phyloP scores from a whole-genome alignment of 2,888 invertebrate genomes.

The Ochlodes sylvanus region DNA sequence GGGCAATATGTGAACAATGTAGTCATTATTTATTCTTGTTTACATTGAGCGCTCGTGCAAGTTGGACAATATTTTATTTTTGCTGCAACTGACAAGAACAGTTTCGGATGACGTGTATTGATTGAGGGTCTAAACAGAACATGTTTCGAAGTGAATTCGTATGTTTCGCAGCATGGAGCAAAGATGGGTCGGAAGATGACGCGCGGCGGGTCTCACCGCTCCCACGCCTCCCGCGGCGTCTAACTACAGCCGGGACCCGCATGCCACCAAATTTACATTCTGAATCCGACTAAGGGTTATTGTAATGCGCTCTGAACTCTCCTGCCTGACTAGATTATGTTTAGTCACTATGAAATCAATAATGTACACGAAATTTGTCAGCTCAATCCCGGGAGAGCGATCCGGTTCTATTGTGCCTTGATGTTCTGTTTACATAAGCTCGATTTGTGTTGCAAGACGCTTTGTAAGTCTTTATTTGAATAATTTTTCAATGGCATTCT shows the following conservation, averaged over 20 bases:
- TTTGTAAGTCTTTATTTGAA: conserved; percentile 21
- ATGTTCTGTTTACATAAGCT: conserved; percentile 59
- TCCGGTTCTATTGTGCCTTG: conserved; percentile 50
- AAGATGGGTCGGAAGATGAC: conserved; percentile 70
- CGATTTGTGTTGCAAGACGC: conserved; percentile 10
- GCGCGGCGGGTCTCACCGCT: conserved; percentile 51
- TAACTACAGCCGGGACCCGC: conserved; percentile 53
- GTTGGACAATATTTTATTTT: conserved; percentile 50
- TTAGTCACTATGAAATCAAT: conserved; percentile 65
- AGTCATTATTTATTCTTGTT: conserved; percentile 54
- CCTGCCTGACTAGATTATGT: conserved; percentile 56
- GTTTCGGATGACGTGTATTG: conserved; percentile 66
- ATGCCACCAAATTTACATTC: conserved; percentile 75
- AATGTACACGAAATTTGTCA: conserved; percentile 60
- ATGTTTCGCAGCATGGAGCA: conserved; percentile 80
- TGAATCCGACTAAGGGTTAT: conserved; percentile 63
- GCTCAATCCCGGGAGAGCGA: conserved; percentile 54
- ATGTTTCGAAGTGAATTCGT: conserved; percentile 76
- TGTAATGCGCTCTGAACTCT: conserved; percentile 50
- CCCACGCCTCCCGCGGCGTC: conserved; percentile 66
- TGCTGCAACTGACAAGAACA: conserved; percentile 57
- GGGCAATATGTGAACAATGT: conserved; percentile 44
- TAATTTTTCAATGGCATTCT: conserved; percentile 17
- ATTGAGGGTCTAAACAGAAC: conserved; percentile 65
- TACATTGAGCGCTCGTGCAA: conserved; percentile 57